These are phyloP conservation scores for Hemicordylus capensis DNA, from an alignment of 2,113 vertebrate species.

Conservation along the genomic window DNA sequence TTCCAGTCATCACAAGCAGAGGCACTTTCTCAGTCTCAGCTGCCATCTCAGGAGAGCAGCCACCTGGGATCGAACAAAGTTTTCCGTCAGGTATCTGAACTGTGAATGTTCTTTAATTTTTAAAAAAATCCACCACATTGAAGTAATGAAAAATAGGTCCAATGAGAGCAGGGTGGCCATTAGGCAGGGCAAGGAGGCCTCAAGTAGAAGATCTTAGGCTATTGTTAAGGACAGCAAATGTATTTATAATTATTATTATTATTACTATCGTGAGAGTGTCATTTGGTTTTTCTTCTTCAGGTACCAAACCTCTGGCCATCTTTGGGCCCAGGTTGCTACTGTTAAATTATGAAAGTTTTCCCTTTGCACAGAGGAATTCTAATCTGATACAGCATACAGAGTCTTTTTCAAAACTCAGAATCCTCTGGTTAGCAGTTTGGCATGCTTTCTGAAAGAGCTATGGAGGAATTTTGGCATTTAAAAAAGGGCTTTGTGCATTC, in stretches of 20 bases:
- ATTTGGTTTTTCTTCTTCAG: neutral
- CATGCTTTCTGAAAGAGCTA: too few relatives aligned
- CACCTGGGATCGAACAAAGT: constrained; percentile 76
- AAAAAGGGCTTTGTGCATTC: neutral
- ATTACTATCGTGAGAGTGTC: neutral
- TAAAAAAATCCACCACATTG: neutral
- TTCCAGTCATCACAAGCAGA: constrained; percentile 79
- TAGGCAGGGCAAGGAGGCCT: neutral
- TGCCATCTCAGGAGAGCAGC: constrained; percentile 70
- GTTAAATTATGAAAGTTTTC: neutral
- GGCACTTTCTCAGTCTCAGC: constrained; percentile 80
- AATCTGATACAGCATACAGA: neutral
- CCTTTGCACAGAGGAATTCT: neutral
- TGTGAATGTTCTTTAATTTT: neutral
- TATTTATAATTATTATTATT: neutral
- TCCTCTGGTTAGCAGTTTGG: neutral
- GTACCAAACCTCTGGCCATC: neutral
- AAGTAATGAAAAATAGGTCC: neutral
- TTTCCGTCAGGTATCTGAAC: constrained; percentile 78
- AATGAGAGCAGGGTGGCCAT: neutral
- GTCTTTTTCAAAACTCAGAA: neutral
- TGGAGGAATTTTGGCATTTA: neutral
- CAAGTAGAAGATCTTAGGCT: neutral
- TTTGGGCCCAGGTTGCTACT: neutral
- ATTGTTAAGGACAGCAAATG: neutral